These are phyloP conservation scores for Ibidorhyncha struthersii DNA, from an alignment of 2,113 vertebrate genomes.

Conservation along the genomic window DNA sequence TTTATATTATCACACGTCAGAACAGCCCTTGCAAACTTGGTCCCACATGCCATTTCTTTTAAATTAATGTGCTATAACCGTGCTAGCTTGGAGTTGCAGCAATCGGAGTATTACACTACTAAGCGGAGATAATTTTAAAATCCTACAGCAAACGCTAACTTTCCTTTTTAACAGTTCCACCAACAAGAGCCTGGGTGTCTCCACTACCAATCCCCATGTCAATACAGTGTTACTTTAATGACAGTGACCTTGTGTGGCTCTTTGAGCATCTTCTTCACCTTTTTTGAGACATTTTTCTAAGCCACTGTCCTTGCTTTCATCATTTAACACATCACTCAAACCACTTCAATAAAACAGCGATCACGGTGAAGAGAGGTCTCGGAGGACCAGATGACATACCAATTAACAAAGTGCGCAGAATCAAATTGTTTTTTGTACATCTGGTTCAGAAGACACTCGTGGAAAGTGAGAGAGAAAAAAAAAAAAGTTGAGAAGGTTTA, in stretches of 20 bases:
- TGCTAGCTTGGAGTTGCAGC: not conserved
- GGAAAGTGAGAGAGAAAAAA: not conserved
- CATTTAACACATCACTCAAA: slow-evolving; percentile 76
- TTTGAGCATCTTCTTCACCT: slow-evolving; percentile 51
- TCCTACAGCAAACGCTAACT: not conserved
- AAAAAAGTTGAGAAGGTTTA: not conserved
- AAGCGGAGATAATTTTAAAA: slow-evolving; percentile 8
- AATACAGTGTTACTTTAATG: slow-evolving; percentile 56
- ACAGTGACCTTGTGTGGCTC: slow-evolving; percentile 54
- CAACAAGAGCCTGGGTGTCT: not conserved
- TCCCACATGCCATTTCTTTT: not conserved
- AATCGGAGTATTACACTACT: not conserved
- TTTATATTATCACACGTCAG: rapidly evolving
- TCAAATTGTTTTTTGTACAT: slow-evolving; percentile 35
- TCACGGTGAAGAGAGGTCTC: slow-evolving; percentile 66
- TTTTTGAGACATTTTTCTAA: slow-evolving; percentile 46
- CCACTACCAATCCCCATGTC: not conserved
- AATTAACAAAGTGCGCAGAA: slow-evolving; percentile 70
- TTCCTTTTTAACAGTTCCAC: slow-evolving; percentile 31
- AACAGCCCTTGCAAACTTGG: not conserved
- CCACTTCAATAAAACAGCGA: slow-evolving; percentile 62
- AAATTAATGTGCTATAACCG: not conserved
- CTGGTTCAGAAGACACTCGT: not conserved
- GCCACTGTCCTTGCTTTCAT: slow-evolving; percentile 66
- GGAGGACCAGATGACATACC: slow-evolving; percentile 64